Evolutionary conservation across 2,888 invertebrate species (phyloP).

Genomic region (Eretmocerus hayati): DNA sequence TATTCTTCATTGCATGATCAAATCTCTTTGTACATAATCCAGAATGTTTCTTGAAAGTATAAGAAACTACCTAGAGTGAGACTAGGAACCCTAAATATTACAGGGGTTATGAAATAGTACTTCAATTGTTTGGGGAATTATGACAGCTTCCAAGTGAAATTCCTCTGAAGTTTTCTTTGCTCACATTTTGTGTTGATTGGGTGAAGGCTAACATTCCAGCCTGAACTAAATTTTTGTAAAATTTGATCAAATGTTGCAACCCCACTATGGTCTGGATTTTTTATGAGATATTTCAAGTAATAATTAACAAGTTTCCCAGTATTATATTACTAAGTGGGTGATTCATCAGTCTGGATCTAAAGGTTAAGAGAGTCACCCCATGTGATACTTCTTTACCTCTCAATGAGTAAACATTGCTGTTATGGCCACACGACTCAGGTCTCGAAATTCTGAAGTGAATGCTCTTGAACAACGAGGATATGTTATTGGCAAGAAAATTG

Average conservation of each 20-base stretch:
- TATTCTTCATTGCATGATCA: neutral
- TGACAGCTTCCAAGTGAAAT: conserved; percentile 17
- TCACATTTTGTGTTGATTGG: conserved; percentile 15
- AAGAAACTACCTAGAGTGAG: too few relatives aligned
- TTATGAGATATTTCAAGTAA: conserved; percentile 15
- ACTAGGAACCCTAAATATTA: too few relatives aligned
- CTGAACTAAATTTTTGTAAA: conserved; percentile 23
- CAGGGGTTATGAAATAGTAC: too few relatives aligned
- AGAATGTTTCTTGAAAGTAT: too few relatives aligned
- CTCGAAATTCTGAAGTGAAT: conserved; percentile 76
- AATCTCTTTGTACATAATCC: neutral
- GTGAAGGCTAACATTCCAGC: conserved; percentile 18
- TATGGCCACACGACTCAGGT: conserved; percentile 68
- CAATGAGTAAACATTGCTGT: conserved; percentile 36
- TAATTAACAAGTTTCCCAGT: conserved; percentile 8
- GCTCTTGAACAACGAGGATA: conserved; percentile 80
- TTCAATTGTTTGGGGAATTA: conserved; percentile 19
- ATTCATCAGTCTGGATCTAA: conserved; percentile 4
- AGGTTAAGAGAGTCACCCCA: conserved; percentile 11
- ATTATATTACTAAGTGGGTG: conserved; percentile 7
- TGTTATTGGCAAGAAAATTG: conserved; percentile 77
- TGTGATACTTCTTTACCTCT: conserved; percentile 20
- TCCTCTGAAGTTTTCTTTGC: conserved; percentile 10
- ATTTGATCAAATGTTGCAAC: conserved; percentile 12
- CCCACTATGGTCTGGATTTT: conserved; percentile 14